These are phyloP conservation scores for Brevipalpus yothersi DNA, from an alignment of 1,140 invertebrate species.

Conservation along the genomic window DNA sequence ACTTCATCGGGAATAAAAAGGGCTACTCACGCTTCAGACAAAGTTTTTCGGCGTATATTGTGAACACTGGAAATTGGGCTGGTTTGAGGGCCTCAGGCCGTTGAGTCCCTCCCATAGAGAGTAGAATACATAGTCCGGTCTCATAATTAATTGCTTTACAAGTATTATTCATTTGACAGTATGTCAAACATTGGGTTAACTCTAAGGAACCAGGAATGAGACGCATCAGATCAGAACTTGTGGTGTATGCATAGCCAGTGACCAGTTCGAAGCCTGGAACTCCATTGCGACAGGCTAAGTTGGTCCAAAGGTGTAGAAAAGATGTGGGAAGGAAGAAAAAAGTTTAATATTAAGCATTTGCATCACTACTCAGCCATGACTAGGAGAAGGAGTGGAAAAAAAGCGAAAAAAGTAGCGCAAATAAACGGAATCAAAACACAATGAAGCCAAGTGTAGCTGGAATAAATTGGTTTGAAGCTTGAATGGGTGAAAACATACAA, in stretches of 20 bases:
- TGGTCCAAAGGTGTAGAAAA: too few species aligned
- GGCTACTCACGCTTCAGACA: slow-evolving; percentile 29
- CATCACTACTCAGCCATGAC: too few species aligned
- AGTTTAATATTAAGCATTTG: too few species aligned
- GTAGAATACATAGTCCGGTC: slow-evolving; percentile 74
- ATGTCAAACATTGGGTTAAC: slow-evolving; percentile 72
- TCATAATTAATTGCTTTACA: slow-evolving; percentile 82
- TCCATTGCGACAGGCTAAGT: not conserved
- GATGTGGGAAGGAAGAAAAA: too few species aligned
- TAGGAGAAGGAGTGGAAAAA: too few species aligned
- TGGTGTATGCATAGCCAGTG: slow-evolving; percentile 67
- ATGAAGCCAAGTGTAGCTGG: too few species aligned
- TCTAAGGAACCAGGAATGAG: slow-evolving; percentile 67
- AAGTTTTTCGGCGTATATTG: slow-evolving; percentile 82
- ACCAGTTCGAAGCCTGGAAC: slow-evolving; percentile 43
- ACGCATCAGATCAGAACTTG: slow-evolving; percentile 52
- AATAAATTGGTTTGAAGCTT: too few species aligned
- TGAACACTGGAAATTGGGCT: slow-evolving; percentile 81
- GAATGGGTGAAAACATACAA: too few species aligned
- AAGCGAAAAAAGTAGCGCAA: too few species aligned
- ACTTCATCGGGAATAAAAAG: too few species aligned
- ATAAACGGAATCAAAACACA: too few species aligned
- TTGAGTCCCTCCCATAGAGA: slow-evolving; percentile 40
- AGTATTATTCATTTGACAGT: slow-evolving; percentile 60
- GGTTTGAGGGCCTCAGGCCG: slow-evolving; percentile 54